Evolutionary conservation across 2,797 vertebrate genomes (phyloP).

Genomic region (Loriculus beryllinus): DNA sequence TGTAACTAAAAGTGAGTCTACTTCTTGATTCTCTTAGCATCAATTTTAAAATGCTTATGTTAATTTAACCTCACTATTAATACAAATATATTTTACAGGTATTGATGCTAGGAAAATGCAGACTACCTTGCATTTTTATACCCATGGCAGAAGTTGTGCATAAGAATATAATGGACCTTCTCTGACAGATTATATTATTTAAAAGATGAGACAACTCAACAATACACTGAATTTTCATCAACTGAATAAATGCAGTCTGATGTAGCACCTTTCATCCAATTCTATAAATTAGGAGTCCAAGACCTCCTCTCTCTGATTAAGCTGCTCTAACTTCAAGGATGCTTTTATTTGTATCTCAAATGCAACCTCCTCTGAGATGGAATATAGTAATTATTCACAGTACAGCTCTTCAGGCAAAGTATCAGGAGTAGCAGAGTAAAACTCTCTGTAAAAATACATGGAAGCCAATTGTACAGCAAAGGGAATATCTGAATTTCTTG

Average conservation of each 20-base stretch:
- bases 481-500: neutral
- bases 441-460: neutral
- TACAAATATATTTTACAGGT: neutral
- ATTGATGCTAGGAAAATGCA: neutral
- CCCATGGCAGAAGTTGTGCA: neutral
- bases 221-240: neutral
- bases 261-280: neutral
- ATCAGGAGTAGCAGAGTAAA: neutral
- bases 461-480: neutral
- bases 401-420: neutral
- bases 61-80: neutral
- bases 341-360: neutral
- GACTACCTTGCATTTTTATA: neutral
- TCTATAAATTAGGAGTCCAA: neutral
- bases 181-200: neutral
- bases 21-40: conserved; percentile 11
- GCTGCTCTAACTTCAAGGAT: neutral
- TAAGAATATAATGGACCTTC: neutral
- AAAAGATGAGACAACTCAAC: neutral
- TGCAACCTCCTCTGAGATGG: neutral
- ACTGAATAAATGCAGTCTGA: neutral
- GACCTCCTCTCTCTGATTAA: neutral
- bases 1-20: neutral
- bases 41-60: neutral
- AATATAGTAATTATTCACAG: neutral